Conservation (phyloP, 2,888 invertebrate species). For the Argynnis bischoffii region DNA sequence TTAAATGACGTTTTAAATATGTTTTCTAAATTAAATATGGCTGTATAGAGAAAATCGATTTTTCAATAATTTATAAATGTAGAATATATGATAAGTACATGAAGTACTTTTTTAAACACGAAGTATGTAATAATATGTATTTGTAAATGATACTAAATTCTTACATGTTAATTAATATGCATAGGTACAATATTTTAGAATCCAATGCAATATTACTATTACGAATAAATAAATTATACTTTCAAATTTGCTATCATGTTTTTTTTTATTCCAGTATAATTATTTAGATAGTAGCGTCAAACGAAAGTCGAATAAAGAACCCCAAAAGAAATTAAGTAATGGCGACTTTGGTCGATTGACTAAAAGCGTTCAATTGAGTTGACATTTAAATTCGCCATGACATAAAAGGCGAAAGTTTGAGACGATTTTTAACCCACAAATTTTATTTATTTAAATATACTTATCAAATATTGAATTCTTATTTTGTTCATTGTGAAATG, state of each 20-base stretch:
- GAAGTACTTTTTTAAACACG: too few relatives aligned
- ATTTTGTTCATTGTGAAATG: not conserved
- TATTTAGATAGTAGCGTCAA: not conserved
- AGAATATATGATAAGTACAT: too few relatives aligned
- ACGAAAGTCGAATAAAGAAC: constrained; percentile 6
- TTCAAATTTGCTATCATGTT: not conserved
- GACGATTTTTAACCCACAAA: not conserved
- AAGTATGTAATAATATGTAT: too few relatives aligned
- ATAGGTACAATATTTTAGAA: too few relatives aligned
- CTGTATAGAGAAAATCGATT: too few relatives aligned
- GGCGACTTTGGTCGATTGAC: constrained; percentile 14
- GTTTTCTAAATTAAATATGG: too few relatives aligned
- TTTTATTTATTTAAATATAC: not conserved
- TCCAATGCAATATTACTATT: too few relatives aligned
- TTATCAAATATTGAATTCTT: not conserved
- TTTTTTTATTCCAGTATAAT: constrained; percentile 4
- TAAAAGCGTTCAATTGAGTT: constrained; percentile 12
- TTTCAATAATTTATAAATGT: too few relatives aligned
- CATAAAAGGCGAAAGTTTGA: constrained; percentile 3
- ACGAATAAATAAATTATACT: too few relatives aligned
- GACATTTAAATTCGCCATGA: constrained; percentile 4
- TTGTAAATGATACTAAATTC: too few relatives aligned
- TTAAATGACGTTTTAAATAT: too few relatives aligned
- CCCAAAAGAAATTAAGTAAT: constrained; percentile 14
- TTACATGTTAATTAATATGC: too few relatives aligned